A percentile compares a stretch with the other conserved stretches of the same genome.
These are phyloP conservation scores for Gopherus flavomarginatus DNA, from an alignment of 2,113 vertebrate species.

Conservation along the genomic window DNA sequence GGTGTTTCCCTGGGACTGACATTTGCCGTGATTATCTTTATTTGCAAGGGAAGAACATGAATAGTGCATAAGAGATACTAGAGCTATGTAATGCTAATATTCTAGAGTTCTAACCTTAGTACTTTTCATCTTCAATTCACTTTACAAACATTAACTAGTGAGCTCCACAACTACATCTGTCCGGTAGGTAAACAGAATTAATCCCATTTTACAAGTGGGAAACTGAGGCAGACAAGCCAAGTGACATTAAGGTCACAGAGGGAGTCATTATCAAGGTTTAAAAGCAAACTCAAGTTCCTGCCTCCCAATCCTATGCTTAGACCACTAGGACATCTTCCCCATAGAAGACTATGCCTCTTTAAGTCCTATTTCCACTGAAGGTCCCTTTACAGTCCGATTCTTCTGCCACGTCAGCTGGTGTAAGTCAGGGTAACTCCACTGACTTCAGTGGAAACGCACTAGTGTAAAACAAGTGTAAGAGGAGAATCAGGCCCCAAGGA, in stretches of 20 bases:
- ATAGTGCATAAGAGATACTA: neutral
- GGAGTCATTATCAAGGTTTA: neutral
- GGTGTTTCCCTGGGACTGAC: neutral
- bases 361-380: neutral
- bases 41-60: neutral
- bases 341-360: neutral
- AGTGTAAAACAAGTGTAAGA: neutral
- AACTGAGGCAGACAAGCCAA: neutral
- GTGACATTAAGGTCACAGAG: neutral
- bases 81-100: neutral
- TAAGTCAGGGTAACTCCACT: neutral
- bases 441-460: neutral
- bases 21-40: neutral
- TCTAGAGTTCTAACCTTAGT: neutral
- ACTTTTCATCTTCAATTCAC: fast-evolving
- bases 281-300: neutral
- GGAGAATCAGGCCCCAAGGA: neutral
- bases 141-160: fast-evolving
- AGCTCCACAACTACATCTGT: neutral
- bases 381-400: neutral
- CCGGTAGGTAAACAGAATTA: neutral
- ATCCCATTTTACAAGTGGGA: fast-evolving
- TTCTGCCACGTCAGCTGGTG: neutral
- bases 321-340: neutral
- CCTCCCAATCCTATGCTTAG: neutral